Evolutionary conservation across 2,888 invertebrate genomes (phyloP), one percentile per base, ranked within the genome.

Genomic region (Oegoconia quadripuncta): DNA sequence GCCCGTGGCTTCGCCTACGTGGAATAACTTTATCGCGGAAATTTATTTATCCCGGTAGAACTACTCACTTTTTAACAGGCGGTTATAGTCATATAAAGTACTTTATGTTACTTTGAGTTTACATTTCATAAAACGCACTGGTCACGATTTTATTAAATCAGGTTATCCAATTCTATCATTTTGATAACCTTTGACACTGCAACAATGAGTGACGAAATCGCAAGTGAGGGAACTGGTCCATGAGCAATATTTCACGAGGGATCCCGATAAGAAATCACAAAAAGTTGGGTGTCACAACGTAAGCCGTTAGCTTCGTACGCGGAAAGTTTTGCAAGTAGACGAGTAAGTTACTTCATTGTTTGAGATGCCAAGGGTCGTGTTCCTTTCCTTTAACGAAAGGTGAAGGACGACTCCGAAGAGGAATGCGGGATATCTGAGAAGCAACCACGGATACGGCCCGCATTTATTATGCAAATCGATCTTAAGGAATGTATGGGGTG

Each of bases 261-360:
- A 66, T 62, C 52, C 60, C 57, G 84, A 84, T 84, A 82, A 79
- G 74, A 59, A 61, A 75, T 75, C 69, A 64, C 71, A 74, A 77
- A 74, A 75, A 72, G 72, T 56, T 57, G 59, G 56, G 64, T 79
- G 79, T 74, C 82, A 72, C 68, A 80, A 76, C 69, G 62, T 60
- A 67, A 62, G 60, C 60, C 55, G 53, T 51, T 60, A 59, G 55
- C 52, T 22, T 16, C 11, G 34, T 35, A 53, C 62, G 61, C 67
- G 70, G 72, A 74, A 74, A 74, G 75, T 80, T 71, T 78, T 79
- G 81, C 65, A 77, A 80, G 71, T 67, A 62, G 59, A 63, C 59
- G 60, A 55, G 57, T 60, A 52, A 62, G 64, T 71, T 64, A 57
- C 57, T 59, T 61, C 69, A 75, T 71, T 74, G 74, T 76, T 64